These are phyloP conservation scores for Micrasema minimum DNA, from an alignment of 1,140 invertebrate species.

Conservation along the genomic window DNA sequence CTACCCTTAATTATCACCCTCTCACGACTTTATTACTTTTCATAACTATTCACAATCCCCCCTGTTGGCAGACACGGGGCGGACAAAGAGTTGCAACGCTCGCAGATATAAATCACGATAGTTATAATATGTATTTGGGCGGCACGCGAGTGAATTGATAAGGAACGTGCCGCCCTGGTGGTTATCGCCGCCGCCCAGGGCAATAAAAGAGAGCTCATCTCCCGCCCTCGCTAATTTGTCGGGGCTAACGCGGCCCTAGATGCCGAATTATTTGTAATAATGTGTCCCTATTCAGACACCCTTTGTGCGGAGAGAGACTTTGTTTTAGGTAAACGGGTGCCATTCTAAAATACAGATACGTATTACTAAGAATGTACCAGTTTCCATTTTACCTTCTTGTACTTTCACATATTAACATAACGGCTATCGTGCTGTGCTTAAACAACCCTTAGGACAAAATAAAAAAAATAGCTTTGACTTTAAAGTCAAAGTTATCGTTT, in stretches of 20 bases:
- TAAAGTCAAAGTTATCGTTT: no score
- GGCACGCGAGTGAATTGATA: conserved; percentile 49
- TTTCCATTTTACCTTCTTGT: no score
- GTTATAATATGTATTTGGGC: conserved; percentile 37
- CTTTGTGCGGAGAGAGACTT: conserved; percentile 2
- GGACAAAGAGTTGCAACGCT: conserved; percentile 20
- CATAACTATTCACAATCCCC: conserved; percentile 14
- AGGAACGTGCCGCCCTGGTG: conserved; percentile 57
- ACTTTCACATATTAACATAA: no score
- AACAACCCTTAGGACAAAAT: no score
- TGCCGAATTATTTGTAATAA: conserved; percentile 42
- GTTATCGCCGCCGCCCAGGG: conserved; percentile 63
- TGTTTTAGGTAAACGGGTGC: conserved; percentile 15
- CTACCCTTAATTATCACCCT: conserved; percentile 16
- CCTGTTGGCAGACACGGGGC: conserved; percentile 6
- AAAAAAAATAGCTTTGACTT: no score
- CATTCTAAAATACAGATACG: no score
- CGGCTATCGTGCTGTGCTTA: no score
- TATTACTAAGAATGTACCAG: no score
- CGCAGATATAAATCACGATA: conserved; percentile 49
- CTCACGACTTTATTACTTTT: conserved; percentile 37
- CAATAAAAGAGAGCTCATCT: conserved; percentile 67
- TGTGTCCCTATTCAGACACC: conserved; percentile 25
- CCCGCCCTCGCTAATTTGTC: conserved; percentile 49
- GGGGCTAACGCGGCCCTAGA: conserved; percentile 37